A percentile compares a stretch with the other conserved stretches of the same genome.
Evolutionary conservation across 2,797 vertebrate genomes (phyloP).

Genomic region (Cossypha dichroa): DNA sequence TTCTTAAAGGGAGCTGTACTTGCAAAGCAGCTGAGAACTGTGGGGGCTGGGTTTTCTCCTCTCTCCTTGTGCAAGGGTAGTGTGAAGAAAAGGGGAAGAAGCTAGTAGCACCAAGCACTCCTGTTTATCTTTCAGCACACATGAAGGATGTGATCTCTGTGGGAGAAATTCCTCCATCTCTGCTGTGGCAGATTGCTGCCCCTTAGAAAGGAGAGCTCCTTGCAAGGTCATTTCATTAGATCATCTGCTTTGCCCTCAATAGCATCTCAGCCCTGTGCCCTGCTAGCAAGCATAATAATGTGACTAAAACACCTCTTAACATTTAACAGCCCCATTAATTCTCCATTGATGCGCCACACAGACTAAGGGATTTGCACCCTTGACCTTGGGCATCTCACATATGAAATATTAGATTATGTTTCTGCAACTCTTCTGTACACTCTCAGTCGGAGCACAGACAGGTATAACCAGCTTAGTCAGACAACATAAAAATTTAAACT

Average conservation of each 20-base stretch:
- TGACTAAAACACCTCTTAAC: constrained; percentile 34
- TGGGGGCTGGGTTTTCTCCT: neutral
- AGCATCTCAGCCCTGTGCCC: neutral
- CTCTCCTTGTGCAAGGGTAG: neutral
- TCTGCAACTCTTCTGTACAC: neutral
- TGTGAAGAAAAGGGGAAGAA: neutral
- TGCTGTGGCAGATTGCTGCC: neutral
- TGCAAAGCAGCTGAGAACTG: neutral
- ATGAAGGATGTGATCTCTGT: neutral
- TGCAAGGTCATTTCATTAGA: neutral
- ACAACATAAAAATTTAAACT: constrained; percentile 50
- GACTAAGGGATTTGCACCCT: constrained; percentile 29
- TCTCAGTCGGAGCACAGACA: neutral
- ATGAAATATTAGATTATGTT: constrained; percentile 21
- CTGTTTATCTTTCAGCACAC: accelerated
- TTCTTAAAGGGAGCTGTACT: neutral
- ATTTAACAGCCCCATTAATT: constrained; percentile 55
- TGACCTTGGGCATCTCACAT: constrained; percentile 31
- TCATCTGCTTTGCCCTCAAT: neutral
- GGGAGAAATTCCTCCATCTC: neutral
- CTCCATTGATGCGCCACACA: neutral
- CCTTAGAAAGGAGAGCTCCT: neutral
- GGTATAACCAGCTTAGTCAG: constrained; percentile 30
- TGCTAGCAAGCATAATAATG: neutral
- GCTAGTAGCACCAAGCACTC: neutral